Evolutionary conservation across 2,113 vertebrate genomes (phyloP), one percentile per base, ranked within the genome.

Genomic region (Chaetura pelagica): DNA sequence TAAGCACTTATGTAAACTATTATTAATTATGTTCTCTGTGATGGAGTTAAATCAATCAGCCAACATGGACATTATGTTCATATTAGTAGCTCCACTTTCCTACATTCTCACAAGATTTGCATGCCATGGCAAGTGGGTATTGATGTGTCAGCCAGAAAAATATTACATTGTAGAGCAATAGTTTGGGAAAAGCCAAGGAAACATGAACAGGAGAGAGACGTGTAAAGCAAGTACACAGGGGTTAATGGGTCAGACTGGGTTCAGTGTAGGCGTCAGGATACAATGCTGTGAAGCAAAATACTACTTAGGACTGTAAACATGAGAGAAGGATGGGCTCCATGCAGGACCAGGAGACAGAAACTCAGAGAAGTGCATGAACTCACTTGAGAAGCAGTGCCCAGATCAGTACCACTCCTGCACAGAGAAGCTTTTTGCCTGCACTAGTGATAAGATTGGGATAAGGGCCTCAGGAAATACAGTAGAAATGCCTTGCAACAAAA

Each of bases 241-340:
- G 7, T 42, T 46, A 19, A 11, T 8, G 5, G 40, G 4, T 30
- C 18, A 30, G 74, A 12, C 29, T 8, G 12, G 14, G 21, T 11
- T 84, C 69, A 10, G 6, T 1, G 18, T 7, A 26, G 44, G 8
- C 29, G 30, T 5, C 5, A 22, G 54, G 40, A 21, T 44, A 6
- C 0, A 0, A 32, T 5, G 40, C 29, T 51, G 44, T 3, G 26
- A 48, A 54, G 44, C 1, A 2, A 34, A n/a, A 78, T 34, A 5
- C 10, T 24, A 9, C 61, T 23, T 35, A 7, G 64, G 51, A 15
- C 26, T 58, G 35, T 4, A n/a, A 63, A 16, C 6, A 8, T 1
- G 2, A 32, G 0, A 0, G 51, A 38, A 83, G 49, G 38, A 63
- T 8, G 24, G 32, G 27, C 19, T 58, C 48, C 57, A 38, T 38